Evolutionary conservation across 2,113 vertebrate genomes (phyloP).

Genomic region (Silurus asotus): DNA sequence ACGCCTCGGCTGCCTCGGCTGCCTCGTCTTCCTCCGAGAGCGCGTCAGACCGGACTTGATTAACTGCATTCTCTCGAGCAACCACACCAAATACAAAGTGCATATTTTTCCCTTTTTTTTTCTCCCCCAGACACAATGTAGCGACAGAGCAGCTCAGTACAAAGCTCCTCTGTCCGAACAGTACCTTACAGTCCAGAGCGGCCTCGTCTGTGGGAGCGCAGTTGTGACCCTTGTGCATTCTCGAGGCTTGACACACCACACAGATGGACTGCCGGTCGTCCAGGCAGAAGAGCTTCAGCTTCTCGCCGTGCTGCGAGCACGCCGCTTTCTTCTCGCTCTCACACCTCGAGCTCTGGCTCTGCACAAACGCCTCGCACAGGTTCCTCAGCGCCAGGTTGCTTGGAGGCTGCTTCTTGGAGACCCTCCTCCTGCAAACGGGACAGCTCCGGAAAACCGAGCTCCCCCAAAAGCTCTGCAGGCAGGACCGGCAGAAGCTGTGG

Average conservation of each 20-base stretch:
- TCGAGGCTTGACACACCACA: slow-evolving; percentile 70
- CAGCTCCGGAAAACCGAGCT: slow-evolving; percentile 54
- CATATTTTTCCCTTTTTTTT: neutral
- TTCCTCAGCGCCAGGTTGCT: slow-evolving; percentile 72
- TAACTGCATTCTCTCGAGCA: slow-evolving; percentile 48
- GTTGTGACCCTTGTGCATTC: slow-evolving; percentile 67
- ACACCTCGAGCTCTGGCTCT: slow-evolving; percentile 50
- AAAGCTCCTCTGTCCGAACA: slow-evolving; percentile 23
- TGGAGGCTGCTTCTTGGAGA: slow-evolving; percentile 58
- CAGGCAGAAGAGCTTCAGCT: slow-evolving; percentile 71
- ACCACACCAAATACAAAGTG: slow-evolving; percentile 28
- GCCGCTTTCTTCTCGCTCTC: slow-evolving; percentile 25
- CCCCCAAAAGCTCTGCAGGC: slow-evolving; percentile 65
- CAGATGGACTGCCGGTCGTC: slow-evolving; percentile 71
- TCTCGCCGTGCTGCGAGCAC: slow-evolving; percentile 67
- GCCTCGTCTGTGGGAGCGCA: slow-evolving; percentile 69
- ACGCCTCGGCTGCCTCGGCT: slow-evolving; percentile 26
- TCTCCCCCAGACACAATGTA: slow-evolving; percentile 12
- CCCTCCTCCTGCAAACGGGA: slow-evolving; percentile 67
- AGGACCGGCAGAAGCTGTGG: slow-evolving; percentile 70
- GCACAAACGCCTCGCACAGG: slow-evolving; percentile 67
- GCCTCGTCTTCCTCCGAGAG: slow-evolving; percentile 16
- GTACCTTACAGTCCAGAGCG: slow-evolving; percentile 70
- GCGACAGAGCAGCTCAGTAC: slow-evolving; percentile 17
- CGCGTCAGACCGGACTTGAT: slow-evolving; percentile 46